A percentile compares a stretch with the other conserved stretches of the same genome.
These are phyloP conservation scores for Solenopsis invicta DNA, from an alignment of 1,140 invertebrate genomes.

Conservation along the genomic window DNA sequence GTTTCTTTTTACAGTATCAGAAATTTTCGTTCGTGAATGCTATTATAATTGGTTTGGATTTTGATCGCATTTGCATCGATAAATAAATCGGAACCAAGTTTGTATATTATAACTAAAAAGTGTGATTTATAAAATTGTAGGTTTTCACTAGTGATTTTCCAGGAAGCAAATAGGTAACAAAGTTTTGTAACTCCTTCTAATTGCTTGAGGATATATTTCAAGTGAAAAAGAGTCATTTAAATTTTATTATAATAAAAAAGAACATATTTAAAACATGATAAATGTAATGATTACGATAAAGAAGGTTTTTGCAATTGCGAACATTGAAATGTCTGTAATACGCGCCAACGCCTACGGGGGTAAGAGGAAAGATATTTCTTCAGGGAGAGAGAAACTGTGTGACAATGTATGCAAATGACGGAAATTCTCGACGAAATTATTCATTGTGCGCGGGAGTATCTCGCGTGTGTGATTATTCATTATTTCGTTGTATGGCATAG, in stretches of 20 bases:
- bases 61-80: neutral
- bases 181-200: neutral
- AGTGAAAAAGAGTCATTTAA: neutral
- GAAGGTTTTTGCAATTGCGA: neutral
- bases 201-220: neutral
- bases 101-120: neutral
- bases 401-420: conserved; percentile 54
- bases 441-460: conserved; percentile 2
- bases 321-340: neutral
- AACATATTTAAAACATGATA: too few species aligned
- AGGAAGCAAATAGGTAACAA: neutral
- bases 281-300: neutral
- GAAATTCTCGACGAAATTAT: conserved; percentile 48
- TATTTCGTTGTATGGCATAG: conserved; percentile 20
- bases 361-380: conserved; percentile 21
- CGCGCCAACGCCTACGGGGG: neutral
- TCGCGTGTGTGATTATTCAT: conserved; percentile 30
- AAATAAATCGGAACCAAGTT: neutral
- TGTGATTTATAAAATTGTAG: neutral
- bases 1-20: neutral
- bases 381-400: conserved; percentile 4
- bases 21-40: neutral
- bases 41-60: neutral
- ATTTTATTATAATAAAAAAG: neutral
- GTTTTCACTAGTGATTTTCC: neutral